These are phyloP conservation scores for Uria lomvia DNA, from an alignment of 2,113 vertebrate genomes.

Conservation along the genomic window DNA sequence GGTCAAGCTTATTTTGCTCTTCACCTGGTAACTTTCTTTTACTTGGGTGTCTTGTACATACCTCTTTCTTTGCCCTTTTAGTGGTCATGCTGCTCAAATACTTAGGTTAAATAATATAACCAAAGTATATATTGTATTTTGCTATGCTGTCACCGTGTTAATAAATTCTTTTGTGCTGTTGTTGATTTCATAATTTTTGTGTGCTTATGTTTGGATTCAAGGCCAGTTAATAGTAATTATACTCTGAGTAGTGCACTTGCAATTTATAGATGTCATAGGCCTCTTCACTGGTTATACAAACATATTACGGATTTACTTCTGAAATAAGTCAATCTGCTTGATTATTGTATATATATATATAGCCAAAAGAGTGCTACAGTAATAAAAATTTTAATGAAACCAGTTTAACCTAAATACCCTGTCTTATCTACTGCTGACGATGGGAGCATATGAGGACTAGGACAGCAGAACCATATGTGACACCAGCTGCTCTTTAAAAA, in stretches of 20 bases:
- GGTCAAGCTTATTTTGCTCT: background rate
- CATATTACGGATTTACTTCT: background rate
- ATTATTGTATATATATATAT: background rate
- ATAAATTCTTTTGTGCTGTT: background rate
- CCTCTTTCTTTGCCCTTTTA: background rate
- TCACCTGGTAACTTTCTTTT: background rate
- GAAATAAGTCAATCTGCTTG: background rate
- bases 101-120: background rate
- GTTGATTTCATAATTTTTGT: background rate
- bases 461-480: background rate
- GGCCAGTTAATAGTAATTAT: background rate
- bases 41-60: background rate
- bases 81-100: background rate
- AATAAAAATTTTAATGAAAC: background rate
- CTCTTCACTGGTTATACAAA: background rate
- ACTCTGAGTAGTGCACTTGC: background rate
- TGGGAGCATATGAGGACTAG: background rate
- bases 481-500: background rate
- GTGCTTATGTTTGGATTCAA: background rate
- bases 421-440: background rate
- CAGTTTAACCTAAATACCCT: background rate
- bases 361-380: background rate
- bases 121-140: background rate
- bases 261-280: background rate
- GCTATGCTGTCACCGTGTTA: background rate